These are phyloP conservation scores for Lasioglossum pauxillum DNA, from an alignment of 2,888 invertebrate species.

Conservation along the genomic window DNA sequence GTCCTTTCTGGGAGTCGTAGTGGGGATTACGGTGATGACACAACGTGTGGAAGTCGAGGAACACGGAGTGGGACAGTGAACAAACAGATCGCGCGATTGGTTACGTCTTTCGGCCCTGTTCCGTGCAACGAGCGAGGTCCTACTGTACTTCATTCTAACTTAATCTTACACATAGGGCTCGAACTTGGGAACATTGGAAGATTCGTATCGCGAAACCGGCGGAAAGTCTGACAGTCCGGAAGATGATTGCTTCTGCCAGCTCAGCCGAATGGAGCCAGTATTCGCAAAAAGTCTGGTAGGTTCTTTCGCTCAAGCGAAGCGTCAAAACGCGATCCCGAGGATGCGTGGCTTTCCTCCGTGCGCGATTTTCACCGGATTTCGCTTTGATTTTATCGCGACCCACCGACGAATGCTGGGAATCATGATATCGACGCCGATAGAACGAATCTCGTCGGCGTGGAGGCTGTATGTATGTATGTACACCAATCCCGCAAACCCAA, in stretches of 20 bases:
- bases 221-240: slow-evolving; percentile 47
- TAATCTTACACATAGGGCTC: neutral
- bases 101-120: neutral
- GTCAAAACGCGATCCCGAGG: slow-evolving; percentile 55
- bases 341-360: slow-evolving; percentile 42
- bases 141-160: neutral
- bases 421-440: slow-evolving; percentile 45
- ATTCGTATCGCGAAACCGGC: slow-evolving; percentile 51
- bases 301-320: slow-evolving; percentile 57
- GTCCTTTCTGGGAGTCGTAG: too few species aligned
- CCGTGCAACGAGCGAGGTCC: neutral
- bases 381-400: slow-evolving; percentile 60
- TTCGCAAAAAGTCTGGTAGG: slow-evolving; percentile 52
- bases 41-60: neutral
- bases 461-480: neutral
- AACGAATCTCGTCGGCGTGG: slow-evolving; percentile 29
- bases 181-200: neutral
- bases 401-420: neutral
- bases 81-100: neutral
- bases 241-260: slow-evolving; percentile 66
- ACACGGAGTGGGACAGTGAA: neutral
- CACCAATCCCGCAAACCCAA: neutral
- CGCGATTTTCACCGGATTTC: slow-evolving; percentile 57
- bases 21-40: too few species aligned
- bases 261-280: slow-evolving; percentile 49